phyloP scores from a whole-genome alignment of 2,797 vertebrate species.

The Salmo trutta region DNA sequence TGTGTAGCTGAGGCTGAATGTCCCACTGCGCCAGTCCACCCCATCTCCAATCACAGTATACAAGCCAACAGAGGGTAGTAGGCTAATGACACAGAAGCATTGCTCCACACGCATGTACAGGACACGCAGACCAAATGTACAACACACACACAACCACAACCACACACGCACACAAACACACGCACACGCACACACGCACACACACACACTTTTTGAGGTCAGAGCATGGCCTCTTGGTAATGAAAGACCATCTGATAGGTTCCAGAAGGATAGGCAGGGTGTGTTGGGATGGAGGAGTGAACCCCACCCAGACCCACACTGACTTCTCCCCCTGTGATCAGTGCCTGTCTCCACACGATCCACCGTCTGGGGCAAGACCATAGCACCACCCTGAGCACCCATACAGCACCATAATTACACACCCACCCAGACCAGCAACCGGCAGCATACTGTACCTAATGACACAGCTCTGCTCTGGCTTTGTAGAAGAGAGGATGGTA shows the following conservation, averaged over 20 bases:
- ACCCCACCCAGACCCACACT: conserved; percentile 7
- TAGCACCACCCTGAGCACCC: conserved; percentile 18
- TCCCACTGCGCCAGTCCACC: conserved; percentile 1
- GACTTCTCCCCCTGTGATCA: conserved; percentile 39
- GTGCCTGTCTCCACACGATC: conserved; percentile 2
- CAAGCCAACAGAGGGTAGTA: neutral
- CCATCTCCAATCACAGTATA: neutral
- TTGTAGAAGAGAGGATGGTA: neutral
- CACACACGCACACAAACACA: neutral
- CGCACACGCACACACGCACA: conserved; percentile 3
- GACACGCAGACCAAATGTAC: too few relatives aligned
- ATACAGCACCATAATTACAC: conserved; percentile 18
- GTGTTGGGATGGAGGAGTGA: neutral
- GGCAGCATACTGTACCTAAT: neutral
- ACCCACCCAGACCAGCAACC: neutral
- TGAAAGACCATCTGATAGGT: conserved; percentile 41
- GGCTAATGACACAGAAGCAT: neutral
- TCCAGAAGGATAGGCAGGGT: conserved; percentile 23
- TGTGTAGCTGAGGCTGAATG: neutral
- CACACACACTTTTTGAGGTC: conserved; percentile 37
- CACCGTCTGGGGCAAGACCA: conserved; percentile 29
- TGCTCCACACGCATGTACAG: neutral
- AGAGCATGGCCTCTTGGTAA: conserved; percentile 52
- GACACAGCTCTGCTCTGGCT: conserved; percentile 1
- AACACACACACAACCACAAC: too few relatives aligned